These are phyloP conservation scores for Arge pagana DNA, from an alignment of 2,888 invertebrate genomes.

Conservation along the genomic window DNA sequence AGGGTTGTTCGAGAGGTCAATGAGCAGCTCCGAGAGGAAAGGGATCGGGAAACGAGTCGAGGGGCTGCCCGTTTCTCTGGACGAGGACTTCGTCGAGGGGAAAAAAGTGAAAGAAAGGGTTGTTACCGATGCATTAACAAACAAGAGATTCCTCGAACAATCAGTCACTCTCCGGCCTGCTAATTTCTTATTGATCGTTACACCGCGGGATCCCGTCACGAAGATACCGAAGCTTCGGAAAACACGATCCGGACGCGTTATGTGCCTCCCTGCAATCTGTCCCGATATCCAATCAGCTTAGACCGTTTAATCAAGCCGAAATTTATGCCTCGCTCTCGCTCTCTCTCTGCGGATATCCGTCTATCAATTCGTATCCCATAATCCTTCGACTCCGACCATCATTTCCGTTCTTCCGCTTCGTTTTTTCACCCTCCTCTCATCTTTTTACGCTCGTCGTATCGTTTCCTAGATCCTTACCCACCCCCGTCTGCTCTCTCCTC, in stretches of 20 bases:
- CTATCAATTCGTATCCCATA: constrained; percentile 10
- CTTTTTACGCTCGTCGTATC: too few species aligned
- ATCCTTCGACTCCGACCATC: not conserved
- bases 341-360: too few species aligned
- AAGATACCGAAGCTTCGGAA: too few species aligned
- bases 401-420: not conserved
- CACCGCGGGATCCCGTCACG: not conserved
- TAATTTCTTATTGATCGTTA: constrained; percentile 20
- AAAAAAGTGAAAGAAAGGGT: too few species aligned
- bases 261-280: constrained; percentile 12
- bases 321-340: too few species aligned
- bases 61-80: too few species aligned
- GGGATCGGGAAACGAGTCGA: too few species aligned
- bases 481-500: too few species aligned
- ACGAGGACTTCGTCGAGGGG: too few species aligned
- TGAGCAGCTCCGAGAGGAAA: not conserved
- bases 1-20: not conserved
- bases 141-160: constrained; percentile 17
- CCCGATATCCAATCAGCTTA: constrained; percentile 10
- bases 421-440: not conserved
- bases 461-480: too few species aligned
- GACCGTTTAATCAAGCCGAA: constrained; percentile 15
- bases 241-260: constrained; percentile 12
- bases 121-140: constrained; percentile 17
- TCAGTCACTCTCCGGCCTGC: constrained; percentile 17